Conservation (phyloP, 2,888 invertebrate species). For the Steromphala cineraria region DNA sequence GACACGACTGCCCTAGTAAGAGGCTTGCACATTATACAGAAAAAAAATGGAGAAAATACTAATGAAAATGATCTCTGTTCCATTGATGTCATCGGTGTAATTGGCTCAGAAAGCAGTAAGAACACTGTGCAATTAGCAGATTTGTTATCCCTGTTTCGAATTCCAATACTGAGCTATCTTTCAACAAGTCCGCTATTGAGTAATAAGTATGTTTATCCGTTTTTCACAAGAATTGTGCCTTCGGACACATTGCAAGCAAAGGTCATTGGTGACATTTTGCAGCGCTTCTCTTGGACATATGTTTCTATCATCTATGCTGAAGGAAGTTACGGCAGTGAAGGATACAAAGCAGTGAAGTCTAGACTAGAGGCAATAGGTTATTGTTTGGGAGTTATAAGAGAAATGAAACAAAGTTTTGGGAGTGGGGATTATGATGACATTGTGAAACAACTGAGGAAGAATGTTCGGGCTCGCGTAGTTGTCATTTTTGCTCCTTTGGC, state of each 20-base stretch:
- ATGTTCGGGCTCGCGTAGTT: constrained; percentile 35
- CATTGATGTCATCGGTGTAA: constrained; percentile 43
- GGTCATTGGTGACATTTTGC: constrained; percentile 43
- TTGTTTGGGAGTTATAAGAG: constrained; percentile 38
- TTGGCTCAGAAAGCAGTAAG: constrained; percentile 49
- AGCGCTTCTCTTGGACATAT: constrained; percentile 49
- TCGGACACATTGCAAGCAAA: constrained; percentile 45
- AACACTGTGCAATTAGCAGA: constrained; percentile 46
- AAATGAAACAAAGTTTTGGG: constrained; percentile 28
- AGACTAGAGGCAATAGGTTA: constrained; percentile 25
- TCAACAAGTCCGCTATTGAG: constrained; percentile 45
- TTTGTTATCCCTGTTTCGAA: constrained; percentile 41
- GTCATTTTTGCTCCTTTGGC: constrained; percentile 36
- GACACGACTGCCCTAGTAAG: constrained; percentile 54
- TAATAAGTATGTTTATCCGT: constrained; percentile 40
- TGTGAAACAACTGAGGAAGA: constrained; percentile 23
- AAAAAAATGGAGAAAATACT: not conserved
- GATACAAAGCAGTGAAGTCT: constrained; percentile 27
- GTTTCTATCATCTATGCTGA: constrained; percentile 46
- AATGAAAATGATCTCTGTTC: not conserved
- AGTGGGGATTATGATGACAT: constrained; percentile 37
- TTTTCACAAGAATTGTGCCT: constrained; percentile 48
- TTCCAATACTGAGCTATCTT: constrained; percentile 52
- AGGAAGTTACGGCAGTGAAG: constrained; percentile 45
- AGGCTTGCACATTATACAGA: constrained; percentile 52